These are phyloP conservation scores for Botia kubotai DNA, from an alignment of 2,797 vertebrate genomes.

Conservation along the genomic window DNA sequence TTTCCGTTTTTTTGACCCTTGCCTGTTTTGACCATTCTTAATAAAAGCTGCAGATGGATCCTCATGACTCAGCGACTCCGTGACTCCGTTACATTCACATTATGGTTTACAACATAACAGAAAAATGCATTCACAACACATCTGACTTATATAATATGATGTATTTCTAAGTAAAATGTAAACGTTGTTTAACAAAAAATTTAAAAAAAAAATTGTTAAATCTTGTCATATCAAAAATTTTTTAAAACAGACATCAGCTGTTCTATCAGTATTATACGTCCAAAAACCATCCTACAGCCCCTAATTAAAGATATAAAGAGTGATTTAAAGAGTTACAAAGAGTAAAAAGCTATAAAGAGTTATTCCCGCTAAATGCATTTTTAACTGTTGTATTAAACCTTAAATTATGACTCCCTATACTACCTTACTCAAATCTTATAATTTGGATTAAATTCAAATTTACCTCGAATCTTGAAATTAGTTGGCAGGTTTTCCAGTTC, in stretches of 20 bases:
- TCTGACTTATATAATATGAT: neutral
- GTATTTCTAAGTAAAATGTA: too few relatives aligned
- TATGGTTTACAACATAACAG: too few relatives aligned
- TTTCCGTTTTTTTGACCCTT: too few relatives aligned
- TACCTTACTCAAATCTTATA: neutral
- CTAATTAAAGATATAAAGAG: too few relatives aligned
- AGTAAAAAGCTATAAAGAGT: neutral
- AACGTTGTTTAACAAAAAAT: too few relatives aligned
- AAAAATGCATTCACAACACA: neutral
- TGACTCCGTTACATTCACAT: too few relatives aligned
- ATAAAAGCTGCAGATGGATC: too few relatives aligned
- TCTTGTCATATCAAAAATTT: neutral
- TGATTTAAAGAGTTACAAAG: too few relatives aligned
- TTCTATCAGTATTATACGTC: neutral
- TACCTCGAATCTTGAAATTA: conserved; percentile 85
- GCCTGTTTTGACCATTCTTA: too few relatives aligned
- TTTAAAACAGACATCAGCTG: neutral
- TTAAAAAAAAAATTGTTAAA: too few relatives aligned
- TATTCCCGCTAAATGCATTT: neutral
- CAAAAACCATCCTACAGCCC: neutral
- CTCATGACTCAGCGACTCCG: too few relatives aligned
- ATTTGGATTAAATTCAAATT: neutral
- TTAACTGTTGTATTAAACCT: neutral
- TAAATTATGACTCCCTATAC: neutral
- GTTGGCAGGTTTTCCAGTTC: conserved; percentile 84